Conservation (phyloP, 2,888 invertebrate species). For the Meiosimyza decipiens region DNA sequence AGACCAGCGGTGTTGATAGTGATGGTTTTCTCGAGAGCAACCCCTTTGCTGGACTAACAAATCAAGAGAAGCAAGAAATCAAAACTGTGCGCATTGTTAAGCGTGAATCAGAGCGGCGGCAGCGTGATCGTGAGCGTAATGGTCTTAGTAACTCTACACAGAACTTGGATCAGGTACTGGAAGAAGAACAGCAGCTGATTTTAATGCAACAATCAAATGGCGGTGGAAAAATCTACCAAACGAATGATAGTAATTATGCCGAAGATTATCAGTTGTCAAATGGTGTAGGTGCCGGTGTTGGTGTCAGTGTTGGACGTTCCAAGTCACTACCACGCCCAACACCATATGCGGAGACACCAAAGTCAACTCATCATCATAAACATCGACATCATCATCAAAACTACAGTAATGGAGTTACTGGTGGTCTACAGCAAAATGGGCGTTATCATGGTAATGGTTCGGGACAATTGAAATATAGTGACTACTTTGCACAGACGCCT, state of each 20-base stretch:
- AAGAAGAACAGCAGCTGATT: conserved; percentile 59
- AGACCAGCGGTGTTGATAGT: conserved; percentile 65
- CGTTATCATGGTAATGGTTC: conserved; percentile 43
- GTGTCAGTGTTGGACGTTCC: conserved; percentile 59
- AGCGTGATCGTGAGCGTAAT: conserved; percentile 80
- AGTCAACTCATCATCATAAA: conserved; percentile 49
- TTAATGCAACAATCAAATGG: conserved; percentile 42
- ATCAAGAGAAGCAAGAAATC: conserved; percentile 87
- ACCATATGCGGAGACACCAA: conserved; percentile 58
- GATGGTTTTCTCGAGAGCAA: conserved; percentile 64
- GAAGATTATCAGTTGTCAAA: conserved; percentile 54
- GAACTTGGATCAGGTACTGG: conserved; percentile 66
- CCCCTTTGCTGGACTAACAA: conserved; percentile 71
- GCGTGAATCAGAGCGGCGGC: conserved; percentile 87
- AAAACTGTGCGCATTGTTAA: conserved; percentile 95
- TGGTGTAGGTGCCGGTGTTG: neutral
- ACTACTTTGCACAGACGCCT: conserved; percentile 47
- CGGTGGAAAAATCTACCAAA: conserved; percentile 20
- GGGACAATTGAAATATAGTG: conserved; percentile 45
- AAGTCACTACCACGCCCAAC: conserved; percentile 70
- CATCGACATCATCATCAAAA: conserved; percentile 41
- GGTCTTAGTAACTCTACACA: conserved; percentile 65
- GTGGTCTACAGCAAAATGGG: conserved; percentile 46
- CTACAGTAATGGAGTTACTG: conserved; percentile 33
- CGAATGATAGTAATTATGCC: conserved; percentile 34